Evolutionary conservation across 2,113 vertebrate genomes (phyloP).

Genomic region (Mionectes macconnelli): DNA sequence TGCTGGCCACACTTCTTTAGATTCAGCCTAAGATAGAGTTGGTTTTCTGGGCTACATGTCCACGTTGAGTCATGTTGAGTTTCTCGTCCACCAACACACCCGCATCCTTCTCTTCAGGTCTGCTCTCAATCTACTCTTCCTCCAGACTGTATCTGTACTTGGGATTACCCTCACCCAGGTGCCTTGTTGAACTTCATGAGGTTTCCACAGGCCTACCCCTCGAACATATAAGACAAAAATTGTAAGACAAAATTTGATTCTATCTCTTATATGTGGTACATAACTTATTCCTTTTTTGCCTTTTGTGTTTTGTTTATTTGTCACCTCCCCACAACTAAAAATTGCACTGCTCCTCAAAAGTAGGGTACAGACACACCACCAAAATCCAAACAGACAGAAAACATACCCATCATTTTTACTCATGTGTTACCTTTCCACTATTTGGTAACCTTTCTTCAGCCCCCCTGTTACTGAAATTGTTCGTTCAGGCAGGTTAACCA

Average conservation of each 20-base stretch:
- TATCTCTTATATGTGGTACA: neutral
- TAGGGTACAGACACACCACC: neutral
- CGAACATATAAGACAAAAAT: neutral
- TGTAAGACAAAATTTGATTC: neutral
- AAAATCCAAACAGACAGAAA: neutral
- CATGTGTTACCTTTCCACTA: neutral
- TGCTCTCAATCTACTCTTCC: neutral
- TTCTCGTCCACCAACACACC: neutral
- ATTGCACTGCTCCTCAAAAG: neutral
- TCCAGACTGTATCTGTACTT: neutral
- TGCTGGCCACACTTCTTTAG: neutral
- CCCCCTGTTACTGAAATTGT: neutral
- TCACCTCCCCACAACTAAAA: neutral
- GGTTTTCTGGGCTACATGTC: neutral
- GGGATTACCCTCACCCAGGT: accelerated
- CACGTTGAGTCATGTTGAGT: accelerated
- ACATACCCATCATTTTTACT: neutral
- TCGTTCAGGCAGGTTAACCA: neutral
- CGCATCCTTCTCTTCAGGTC: neutral
- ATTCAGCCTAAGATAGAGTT: neutral
- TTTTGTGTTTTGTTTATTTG: neutral
- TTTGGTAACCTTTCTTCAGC: neutral
- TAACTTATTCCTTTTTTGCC: neutral
- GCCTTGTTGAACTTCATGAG: neutral
- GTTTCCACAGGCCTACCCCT: neutral